Percentiles rank a stretch among this genome's conserved stretches.
Conservation (phyloP, 2,888 invertebrate species). For the Acronicta psi region DNA sequence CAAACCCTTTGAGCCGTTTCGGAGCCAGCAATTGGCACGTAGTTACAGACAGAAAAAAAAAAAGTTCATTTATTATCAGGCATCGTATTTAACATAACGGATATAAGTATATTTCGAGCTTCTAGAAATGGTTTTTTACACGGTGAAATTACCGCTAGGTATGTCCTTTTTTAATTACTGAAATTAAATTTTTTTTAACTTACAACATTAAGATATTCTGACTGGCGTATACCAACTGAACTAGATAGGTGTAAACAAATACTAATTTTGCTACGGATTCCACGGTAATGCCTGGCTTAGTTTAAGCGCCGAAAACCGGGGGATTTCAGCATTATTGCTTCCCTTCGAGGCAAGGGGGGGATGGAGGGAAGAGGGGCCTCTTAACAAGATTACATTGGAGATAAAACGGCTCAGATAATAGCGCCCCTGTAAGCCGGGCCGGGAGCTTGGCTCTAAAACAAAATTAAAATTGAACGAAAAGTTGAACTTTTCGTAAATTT, state of each 20-base stretch:
- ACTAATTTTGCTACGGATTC: constrained; percentile 77
- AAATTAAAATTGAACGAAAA: constrained; percentile 82
- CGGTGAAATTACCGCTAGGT: too few species aligned
- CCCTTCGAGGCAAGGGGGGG: constrained; percentile 58
- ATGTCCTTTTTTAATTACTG: too few species aligned
- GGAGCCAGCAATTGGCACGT: too few species aligned
- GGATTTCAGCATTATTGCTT: constrained; percentile 86
- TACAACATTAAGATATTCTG: too few species aligned
- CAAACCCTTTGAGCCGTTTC: too few species aligned
- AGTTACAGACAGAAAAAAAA: too few species aligned
- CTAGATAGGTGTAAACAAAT: constrained; percentile 56
- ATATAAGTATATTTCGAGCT: too few species aligned
- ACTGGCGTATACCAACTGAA: neutral
- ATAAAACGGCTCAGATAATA: constrained; percentile 87
- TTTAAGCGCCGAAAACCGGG: constrained; percentile 83
- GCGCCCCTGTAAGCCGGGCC: constrained; percentile 77
- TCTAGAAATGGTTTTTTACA: too few species aligned
- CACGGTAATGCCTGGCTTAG: constrained; percentile 81
- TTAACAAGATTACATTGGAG: constrained; percentile 89
- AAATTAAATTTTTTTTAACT: too few species aligned
- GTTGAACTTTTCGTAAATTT: constrained; percentile 30
- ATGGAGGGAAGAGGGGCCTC: constrained; percentile 72
- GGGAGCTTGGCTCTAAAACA: constrained; percentile 74
- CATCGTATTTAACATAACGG: too few species aligned
- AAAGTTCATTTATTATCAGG: too few species aligned